Evolutionary conservation across 92 coral and sea anemone genomes (phyloP).

Genomic region (Ricordea florida): DNA sequence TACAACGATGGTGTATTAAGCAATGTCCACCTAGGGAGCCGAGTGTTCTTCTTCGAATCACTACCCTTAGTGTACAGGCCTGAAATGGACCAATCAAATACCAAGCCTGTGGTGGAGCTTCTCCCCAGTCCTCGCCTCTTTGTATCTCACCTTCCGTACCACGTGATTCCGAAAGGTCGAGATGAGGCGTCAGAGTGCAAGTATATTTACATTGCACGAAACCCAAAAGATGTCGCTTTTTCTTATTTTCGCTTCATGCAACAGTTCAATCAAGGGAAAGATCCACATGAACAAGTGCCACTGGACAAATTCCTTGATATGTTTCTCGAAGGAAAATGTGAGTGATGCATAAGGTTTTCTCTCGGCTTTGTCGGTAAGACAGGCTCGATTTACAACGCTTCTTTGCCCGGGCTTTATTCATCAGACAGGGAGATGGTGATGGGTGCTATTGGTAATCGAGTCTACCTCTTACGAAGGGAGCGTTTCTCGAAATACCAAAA

Average conservation of each 20-base stretch:
- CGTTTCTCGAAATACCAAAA: too few species aligned
- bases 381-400: too few species aligned
- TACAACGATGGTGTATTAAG: background rate
- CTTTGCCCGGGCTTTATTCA: too few species aligned
- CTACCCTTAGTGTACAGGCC: background rate
- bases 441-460: too few species aligned
- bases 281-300: background rate
- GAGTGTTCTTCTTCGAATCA: background rate
- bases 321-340: slow-evolving; percentile 4
- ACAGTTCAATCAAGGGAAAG: too few species aligned
- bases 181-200: background rate
- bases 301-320: background rate
- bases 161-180: background rate
- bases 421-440: too few species aligned
- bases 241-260: background rate
- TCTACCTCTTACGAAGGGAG: too few species aligned
- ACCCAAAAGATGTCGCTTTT: slow-evolving; percentile 7
- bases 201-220: slow-evolving; percentile 6
- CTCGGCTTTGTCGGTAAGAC: too few species aligned
- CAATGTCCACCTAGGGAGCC: background rate
- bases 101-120: background rate
- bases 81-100: background rate
- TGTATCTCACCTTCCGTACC: slow-evolving; percentile 6
- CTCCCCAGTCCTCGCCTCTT: slow-evolving; percentile 25
- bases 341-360: too few species aligned